A percentile compares a stretch with the other conserved stretches of the same genome.
These are phyloP conservation scores for Elysia crispata DNA, from an alignment of 2,888 invertebrate species.

Conservation along the genomic window DNA sequence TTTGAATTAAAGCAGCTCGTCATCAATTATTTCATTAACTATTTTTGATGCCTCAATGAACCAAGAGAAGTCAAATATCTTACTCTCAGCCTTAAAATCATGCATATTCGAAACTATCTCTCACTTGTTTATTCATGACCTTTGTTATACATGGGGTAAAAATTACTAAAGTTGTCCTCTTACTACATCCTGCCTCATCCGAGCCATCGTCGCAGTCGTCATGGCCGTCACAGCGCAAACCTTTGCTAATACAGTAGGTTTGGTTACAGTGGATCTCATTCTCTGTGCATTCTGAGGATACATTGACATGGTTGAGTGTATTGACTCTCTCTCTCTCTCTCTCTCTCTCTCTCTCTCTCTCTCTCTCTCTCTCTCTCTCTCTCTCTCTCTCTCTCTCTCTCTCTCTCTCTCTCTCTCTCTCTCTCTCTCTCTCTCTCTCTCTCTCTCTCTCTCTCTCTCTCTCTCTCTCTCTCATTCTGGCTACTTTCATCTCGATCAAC, in stretches of 20 bases:
- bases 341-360: background rate
- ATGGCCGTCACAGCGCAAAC: conserved; percentile 61
- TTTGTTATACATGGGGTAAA: too few species aligned
- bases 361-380: conserved; percentile 1
- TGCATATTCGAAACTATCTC: too few species aligned
- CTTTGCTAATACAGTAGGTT: conserved; percentile 54
- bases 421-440: background rate
- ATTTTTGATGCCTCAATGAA: too few species aligned
- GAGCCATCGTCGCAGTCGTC: conserved; percentile 63
- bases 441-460: background rate
- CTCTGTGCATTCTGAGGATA: conserved; percentile 47
- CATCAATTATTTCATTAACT: too few species aligned
- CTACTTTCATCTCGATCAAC: too few species aligned
- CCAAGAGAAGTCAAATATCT: too few species aligned
- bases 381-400: background rate
- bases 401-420: background rate
- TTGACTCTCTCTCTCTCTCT: too few species aligned
- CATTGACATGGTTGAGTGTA: background rate
- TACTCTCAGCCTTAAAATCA: too few species aligned
- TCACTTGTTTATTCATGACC: too few species aligned
- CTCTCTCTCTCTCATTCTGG: background rate
- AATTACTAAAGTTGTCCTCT: conserved; percentile 39
- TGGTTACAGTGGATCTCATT: conserved; percentile 52
- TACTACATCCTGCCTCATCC: conserved; percentile 63
- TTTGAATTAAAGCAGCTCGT: too few species aligned